A percentile compares a stretch with the other conserved stretches of the same genome.
Evolutionary conservation across 2,888 invertebrate species (phyloP).

Genomic region (Mesorhabditis sp.): DNA sequence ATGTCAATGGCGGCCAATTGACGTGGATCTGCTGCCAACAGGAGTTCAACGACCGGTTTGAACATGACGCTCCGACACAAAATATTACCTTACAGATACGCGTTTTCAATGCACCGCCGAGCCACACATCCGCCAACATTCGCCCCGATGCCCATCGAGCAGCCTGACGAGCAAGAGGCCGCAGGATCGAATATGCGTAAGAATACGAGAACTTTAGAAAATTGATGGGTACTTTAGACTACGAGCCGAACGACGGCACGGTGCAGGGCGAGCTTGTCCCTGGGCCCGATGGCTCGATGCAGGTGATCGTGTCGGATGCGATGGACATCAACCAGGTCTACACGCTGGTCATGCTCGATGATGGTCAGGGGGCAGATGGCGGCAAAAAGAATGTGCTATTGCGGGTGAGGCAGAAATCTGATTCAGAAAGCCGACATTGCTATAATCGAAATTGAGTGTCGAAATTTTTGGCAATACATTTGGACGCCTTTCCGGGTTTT

Average conservation of each 20-base stretch:
- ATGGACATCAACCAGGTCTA: conserved; percentile 10
- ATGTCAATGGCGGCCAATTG: conserved; percentile 29
- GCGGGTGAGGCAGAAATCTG: conserved; percentile 2
- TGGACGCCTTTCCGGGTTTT: neutral
- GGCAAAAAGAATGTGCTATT: conserved; percentile 10
- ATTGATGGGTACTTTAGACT: no score
- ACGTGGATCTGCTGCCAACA: conserved; percentile 40
- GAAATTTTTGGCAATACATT: no score
- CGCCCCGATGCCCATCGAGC: conserved; percentile 8
- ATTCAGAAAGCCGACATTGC: neutral
- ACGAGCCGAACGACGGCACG: neutral
- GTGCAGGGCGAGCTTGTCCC: conserved; percentile 17
- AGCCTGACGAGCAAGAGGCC: conserved; percentile 10
- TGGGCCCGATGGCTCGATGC: conserved; percentile 23
- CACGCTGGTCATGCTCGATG: conserved; percentile 15
- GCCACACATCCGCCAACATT: neutral
- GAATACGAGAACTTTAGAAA: neutral
- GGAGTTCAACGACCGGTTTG: conserved; percentile 28
- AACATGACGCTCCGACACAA: neutral
- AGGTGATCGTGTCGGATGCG: conserved; percentile 18
- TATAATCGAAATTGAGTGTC: no score
- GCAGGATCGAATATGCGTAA: conserved; percentile 8
- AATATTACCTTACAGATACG: conserved; percentile 1
- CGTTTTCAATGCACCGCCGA: neutral
- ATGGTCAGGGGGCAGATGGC: conserved; percentile 13